phyloP scores from a whole-genome alignment of 2,113 vertebrate species.

The Gallinago undulata region DNA sequence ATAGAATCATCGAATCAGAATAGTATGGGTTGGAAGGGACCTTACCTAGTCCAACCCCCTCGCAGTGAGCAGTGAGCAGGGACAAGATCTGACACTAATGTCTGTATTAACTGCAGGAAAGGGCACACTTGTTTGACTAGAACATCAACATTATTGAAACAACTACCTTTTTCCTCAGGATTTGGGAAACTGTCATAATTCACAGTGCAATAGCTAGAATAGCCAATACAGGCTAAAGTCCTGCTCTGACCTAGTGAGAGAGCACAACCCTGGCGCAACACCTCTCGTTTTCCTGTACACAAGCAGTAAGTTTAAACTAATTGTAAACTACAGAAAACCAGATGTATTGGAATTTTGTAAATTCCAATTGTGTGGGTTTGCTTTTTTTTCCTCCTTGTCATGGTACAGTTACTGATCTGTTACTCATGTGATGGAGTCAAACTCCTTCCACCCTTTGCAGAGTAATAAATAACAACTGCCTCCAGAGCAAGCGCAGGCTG shows the following conservation, averaged over 20 bases:
- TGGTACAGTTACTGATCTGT: neutral
- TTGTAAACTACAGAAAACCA: neutral
- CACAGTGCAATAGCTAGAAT: neutral
- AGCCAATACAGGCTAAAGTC: neutral
- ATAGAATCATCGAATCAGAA: neutral
- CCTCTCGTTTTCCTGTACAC: accelerated
- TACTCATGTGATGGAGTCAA: neutral
- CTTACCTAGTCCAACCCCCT: neutral
- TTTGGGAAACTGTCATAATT: neutral
- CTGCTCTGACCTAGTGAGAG: neutral
- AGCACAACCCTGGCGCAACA: neutral
- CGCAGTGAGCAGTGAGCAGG: neutral
- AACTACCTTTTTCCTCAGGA: neutral
- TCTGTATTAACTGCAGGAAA: neutral
- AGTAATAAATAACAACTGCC: neutral
- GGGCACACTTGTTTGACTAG: neutral
- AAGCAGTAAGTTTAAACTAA: neutral
- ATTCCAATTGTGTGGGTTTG: neutral
- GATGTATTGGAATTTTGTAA: neutral
- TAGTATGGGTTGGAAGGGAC: neutral
- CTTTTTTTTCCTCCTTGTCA: neutral
- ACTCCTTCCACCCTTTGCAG: neutral
- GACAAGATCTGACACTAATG: neutral
- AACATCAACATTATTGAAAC: neutral
- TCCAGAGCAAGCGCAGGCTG: neutral